phyloP scores from a whole-genome alignment of 2,888 invertebrate genomes.

The Zaprionus bogoriensis region DNA sequence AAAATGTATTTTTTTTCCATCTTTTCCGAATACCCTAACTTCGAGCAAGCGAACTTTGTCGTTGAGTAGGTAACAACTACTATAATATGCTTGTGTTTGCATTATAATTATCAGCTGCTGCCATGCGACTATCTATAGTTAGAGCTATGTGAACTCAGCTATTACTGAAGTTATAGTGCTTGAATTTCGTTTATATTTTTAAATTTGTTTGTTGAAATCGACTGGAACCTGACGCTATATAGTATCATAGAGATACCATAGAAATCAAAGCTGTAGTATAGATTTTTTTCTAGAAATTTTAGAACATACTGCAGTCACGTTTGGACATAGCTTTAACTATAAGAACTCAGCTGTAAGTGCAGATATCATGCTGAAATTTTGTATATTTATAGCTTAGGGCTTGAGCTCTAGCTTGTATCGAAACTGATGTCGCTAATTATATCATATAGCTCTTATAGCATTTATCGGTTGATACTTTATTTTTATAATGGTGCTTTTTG shows the following conservation, averaged over 20 bases:
- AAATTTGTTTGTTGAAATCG: neutral
- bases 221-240: neutral
- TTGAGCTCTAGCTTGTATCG: neutral
- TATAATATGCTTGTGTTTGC: neutral
- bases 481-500: no score
- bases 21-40: neutral
- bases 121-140: neutral
- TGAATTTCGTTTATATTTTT: neutral
- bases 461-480: no score
- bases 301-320: no score
- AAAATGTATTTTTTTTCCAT: conserved; percentile 18
- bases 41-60: neutral
- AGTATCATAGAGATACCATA: neutral
- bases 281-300: no score
- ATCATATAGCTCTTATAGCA: no score
- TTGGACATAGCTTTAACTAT: no score
- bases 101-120: neutral
- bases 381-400: neutral
- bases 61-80: neutral
- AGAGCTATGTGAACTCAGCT: neutral
- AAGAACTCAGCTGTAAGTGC: neutral
- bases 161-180: neutral
- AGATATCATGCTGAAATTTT: neutral
- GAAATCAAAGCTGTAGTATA: no score
- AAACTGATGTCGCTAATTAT: no score